Conservation (phyloP, 2,113 vertebrate genomes). For the Laticauda laticaudata region DNA sequence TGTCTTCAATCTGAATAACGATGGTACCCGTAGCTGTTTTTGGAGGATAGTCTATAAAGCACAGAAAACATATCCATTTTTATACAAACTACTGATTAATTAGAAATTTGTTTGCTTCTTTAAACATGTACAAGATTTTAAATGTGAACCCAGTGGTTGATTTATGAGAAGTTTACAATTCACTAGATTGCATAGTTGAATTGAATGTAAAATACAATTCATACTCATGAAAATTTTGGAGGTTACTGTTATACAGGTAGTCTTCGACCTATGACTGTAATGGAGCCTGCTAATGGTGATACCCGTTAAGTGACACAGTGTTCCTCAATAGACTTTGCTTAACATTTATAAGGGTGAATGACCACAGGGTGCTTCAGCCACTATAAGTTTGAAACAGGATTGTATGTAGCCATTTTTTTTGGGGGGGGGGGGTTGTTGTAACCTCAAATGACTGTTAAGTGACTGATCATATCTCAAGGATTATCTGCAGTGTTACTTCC, state of each 20-base stretch:
- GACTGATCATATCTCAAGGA: background rate
- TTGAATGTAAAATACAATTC: background rate
- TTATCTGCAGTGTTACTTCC: background rate
- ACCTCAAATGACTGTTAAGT: background rate
- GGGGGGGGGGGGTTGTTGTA: background rate
- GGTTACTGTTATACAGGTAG: background rate
- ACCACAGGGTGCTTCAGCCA: background rate
- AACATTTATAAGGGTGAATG: background rate
- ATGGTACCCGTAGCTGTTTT: slow-evolving; percentile 89
- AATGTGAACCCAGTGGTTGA: background rate
- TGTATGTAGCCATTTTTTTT: background rate
- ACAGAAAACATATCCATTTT: background rate
- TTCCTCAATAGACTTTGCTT: background rate
- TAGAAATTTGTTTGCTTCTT: background rate
- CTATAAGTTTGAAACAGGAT: background rate
- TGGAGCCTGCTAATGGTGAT: background rate
- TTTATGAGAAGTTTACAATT: background rate
- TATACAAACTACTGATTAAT: background rate
- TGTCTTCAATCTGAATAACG: slow-evolving; percentile 79
- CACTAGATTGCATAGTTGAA: background rate
- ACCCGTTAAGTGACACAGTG: background rate
- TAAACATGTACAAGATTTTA: background rate
- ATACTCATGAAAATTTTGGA: background rate
- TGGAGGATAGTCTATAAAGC: slow-evolving; percentile 67
- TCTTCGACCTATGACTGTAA: background rate